Evolutionary conservation across 2,113 vertebrate species (phyloP).

Genomic region (Sphyrna mokarran): DNA sequence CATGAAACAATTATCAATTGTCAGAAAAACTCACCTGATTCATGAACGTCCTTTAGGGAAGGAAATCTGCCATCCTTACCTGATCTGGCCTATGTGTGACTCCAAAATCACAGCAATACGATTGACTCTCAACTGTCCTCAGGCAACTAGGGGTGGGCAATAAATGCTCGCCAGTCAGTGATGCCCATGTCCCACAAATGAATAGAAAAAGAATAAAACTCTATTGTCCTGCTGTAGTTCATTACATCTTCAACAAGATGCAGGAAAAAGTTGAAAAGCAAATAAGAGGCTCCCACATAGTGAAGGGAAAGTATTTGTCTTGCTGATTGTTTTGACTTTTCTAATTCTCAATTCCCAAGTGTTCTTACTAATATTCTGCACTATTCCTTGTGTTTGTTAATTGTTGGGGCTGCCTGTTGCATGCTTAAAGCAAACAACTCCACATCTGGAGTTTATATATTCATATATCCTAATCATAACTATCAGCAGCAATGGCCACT

Average conservation of each 20-base stretch:
- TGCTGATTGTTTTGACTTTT: background rate
- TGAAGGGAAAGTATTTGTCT: background rate
- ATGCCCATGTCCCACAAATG: background rate
- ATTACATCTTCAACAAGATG: background rate
- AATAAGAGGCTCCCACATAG: background rate
- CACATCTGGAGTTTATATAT: background rate
- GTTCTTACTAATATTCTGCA: background rate
- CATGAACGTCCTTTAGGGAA: background rate
- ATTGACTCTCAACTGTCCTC: too few relatives aligned
- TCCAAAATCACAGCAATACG: too few relatives aligned
- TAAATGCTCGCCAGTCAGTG: background rate
- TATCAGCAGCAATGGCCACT: background rate
- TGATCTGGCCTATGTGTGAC: too few relatives aligned
- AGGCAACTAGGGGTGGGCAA: background rate
- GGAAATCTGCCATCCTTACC: too few relatives aligned
- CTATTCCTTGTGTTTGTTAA: background rate
- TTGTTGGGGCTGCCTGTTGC: background rate
- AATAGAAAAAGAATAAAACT: background rate
- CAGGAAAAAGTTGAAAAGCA: background rate
- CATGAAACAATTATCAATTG: background rate
- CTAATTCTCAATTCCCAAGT: background rate
- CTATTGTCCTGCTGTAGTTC: background rate
- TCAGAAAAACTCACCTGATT: background rate
- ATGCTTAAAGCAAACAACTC: background rate
- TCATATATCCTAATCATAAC: background rate